A percentile compares a stretch with the other conserved stretches of the same genome.
phyloP scores from a whole-genome alignment of 1,140 invertebrate species.

The Ostrea edulis region DNA sequence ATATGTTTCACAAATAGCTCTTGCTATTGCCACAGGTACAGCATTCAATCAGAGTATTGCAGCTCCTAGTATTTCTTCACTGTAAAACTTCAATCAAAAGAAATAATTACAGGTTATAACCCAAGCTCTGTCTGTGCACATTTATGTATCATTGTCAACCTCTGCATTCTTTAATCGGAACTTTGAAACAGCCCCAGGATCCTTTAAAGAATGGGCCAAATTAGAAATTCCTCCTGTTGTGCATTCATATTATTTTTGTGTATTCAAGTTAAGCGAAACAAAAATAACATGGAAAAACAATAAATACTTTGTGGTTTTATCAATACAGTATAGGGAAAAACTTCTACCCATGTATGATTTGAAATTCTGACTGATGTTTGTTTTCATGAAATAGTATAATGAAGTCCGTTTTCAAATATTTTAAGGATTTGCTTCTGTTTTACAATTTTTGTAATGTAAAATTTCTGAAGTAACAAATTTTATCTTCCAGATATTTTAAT shows the following conservation, averaged over 20 bases:
- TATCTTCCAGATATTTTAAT: slow-evolving; percentile 1
- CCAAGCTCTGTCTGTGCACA: not conserved
- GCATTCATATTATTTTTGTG: not conserved
- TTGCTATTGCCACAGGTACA: not conserved
- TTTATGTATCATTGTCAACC: not conserved
- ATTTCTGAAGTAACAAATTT: not conserved
- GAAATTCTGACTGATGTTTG: not conserved
- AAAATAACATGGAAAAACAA: not conserved
- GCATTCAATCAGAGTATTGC: not conserved
- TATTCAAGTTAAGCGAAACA: not conserved
- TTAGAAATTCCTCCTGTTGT: not conserved
- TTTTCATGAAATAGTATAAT: not conserved
- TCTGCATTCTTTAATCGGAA: slow-evolving; percentile 13
- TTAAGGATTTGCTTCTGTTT: not conserved
- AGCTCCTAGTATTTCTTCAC: not conserved
- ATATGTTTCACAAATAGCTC: not conserved
- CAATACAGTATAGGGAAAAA: not conserved
- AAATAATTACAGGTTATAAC: not conserved
- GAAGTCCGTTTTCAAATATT: not conserved
- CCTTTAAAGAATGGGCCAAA: not conserved
- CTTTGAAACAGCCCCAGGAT: not conserved
- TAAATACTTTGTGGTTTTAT: not conserved
- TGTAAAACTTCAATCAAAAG: not conserved
- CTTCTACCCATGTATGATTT: not conserved
- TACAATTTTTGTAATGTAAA: not conserved